Percentiles rank a stretch among this genome's conserved stretches.
Evolutionary conservation across 2,797 vertebrate species (phyloP).

Genomic region (Onychomys torridus): DNA sequence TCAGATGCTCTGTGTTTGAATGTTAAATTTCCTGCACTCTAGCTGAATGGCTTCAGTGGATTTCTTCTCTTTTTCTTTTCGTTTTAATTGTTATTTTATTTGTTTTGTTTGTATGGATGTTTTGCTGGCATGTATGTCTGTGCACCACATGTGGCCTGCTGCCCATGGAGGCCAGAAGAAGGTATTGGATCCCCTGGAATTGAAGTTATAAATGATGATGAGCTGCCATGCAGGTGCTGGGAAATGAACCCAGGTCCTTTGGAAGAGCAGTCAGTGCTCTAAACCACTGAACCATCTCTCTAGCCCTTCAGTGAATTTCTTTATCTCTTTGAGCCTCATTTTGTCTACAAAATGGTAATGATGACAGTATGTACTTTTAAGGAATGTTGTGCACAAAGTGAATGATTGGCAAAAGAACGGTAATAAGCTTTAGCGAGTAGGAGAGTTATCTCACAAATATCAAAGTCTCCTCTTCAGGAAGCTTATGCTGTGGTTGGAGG

Average conservation of each 20-base stretch:
- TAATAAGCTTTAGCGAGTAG: neutral
- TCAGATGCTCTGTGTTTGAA: neutral
- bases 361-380: neutral
- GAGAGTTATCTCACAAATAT: neutral
- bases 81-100: no score
- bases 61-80: neutral
- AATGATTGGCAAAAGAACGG: conserved; percentile 14
- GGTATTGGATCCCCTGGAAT: neutral
- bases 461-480: neutral
- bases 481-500: neutral
- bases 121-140: neutral
- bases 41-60: neutral
- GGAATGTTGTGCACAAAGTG: neutral
- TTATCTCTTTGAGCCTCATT: neutral
- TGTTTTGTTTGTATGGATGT: neutral
- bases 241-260: neutral
- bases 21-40: neutral
- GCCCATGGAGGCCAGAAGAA: neutral
- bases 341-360: conserved; percentile 45
- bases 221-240: neutral
- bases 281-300: neutral
- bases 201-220: neutral
- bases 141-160: neutral
- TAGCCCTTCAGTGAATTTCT: conserved; percentile 1
- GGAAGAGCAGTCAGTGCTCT: no score